Conservation (phyloP, 1,140 invertebrate species). For the Ephestia elutella region DNA sequence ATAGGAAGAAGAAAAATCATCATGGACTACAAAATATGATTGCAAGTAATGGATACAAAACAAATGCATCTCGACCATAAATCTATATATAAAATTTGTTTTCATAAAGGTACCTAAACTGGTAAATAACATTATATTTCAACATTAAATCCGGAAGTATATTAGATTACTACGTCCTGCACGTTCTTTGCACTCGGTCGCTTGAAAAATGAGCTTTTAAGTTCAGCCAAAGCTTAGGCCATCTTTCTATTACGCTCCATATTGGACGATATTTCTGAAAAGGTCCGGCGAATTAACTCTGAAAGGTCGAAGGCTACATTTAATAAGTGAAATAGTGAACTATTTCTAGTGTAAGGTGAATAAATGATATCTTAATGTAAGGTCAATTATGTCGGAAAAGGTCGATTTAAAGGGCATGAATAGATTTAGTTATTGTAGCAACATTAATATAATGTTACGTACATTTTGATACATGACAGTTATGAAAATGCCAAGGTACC, state of each 20-base stretch:
- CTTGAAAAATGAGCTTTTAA: constrained; percentile 5
- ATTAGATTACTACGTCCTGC: constrained; percentile 6
- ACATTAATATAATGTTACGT: too few species aligned
- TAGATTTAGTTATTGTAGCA: too few species aligned
- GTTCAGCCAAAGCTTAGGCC: neutral
- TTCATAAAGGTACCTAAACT: too few species aligned
- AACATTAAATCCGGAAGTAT: neutral
- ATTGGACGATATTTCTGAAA: constrained; percentile 2
- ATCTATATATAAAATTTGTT: too few species aligned
- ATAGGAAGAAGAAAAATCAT: too few species aligned
- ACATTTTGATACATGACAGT: too few species aligned
- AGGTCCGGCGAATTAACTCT: neutral
- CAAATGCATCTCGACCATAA: too few species aligned
- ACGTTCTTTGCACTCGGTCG: constrained; percentile 1
- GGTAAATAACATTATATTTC: neutral
- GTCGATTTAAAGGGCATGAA: neutral
- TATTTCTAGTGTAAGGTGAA: neutral
- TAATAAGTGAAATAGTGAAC: neutral
- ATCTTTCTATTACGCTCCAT: constrained; percentile 1
- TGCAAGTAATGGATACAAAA: too few species aligned
- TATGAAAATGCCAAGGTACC: too few species aligned
- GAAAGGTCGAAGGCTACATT: neutral
- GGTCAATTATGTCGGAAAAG: neutral
- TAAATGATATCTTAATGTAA: neutral
- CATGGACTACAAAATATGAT: too few species aligned